phyloP scores from a whole-genome alignment of 2,888 invertebrate genomes.

The Leptopilina drosophilae region DNA sequence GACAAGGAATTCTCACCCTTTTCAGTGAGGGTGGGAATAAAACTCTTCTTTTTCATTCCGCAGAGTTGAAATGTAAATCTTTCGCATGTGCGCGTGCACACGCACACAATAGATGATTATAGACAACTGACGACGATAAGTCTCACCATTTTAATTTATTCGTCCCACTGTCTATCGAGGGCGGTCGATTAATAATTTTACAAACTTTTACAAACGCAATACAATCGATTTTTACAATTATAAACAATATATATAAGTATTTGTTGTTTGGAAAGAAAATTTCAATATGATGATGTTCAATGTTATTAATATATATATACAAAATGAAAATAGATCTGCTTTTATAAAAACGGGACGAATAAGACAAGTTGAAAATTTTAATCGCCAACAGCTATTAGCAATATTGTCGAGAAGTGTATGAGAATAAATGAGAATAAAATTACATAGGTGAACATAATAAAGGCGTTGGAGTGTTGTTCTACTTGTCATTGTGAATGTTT shows the following conservation, averaged over 20 bases:
- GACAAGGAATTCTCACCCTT: conserved; percentile 44
- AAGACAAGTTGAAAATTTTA: not conserved
- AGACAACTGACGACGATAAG: conserved; percentile 53
- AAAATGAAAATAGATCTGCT: too few species aligned
- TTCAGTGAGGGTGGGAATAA: conserved; percentile 53
- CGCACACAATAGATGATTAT: conserved; percentile 57
- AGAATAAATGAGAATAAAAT: conserved; percentile 9
- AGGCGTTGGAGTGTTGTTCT: conserved; percentile 21
- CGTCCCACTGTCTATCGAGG: conserved; percentile 56
- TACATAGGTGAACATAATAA: conserved; percentile 18
- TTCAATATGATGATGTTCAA: too few species aligned
- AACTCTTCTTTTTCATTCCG: conserved; percentile 48
- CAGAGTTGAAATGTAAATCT: conserved; percentile 50
- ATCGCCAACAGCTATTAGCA: not conserved
- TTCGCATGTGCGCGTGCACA: conserved; percentile 38
- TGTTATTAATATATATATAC: too few species aligned
- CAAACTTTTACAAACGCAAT: conserved; percentile 50
- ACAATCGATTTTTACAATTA: conserved; percentile 55
- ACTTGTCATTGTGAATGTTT: conserved; percentile 24
- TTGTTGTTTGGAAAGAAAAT: not conserved
- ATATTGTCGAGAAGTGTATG: conserved; percentile 1
- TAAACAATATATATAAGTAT: conserved; percentile 42
- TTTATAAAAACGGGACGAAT: not conserved
- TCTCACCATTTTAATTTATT: conserved; percentile 57
- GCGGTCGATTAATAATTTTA: conserved; percentile 46